Conservation (phyloP, 1,140 invertebrate genomes). For the Lordiphosa stackelbergi region DNA sequence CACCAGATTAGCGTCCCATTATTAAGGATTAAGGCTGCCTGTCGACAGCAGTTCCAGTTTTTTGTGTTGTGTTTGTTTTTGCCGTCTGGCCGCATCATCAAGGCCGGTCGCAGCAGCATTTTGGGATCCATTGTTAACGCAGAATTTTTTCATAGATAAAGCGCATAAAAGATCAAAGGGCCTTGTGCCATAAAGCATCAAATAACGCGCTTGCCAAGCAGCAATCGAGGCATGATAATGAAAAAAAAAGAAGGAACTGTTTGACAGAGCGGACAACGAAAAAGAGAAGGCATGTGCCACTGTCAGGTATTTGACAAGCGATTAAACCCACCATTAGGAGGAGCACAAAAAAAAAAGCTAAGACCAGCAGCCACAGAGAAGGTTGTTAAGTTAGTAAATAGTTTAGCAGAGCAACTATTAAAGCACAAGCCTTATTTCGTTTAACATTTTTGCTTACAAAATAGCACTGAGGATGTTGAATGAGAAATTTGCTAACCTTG, state of each 20-base stretch:
- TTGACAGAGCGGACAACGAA: conserved; percentile 1
- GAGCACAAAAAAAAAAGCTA: neutral
- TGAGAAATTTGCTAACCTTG: too few relatives aligned
- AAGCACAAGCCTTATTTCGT: too few relatives aligned
- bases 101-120: neutral
- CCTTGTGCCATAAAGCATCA: conserved; percentile 63
- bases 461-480: too few relatives aligned
- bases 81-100: too few relatives aligned
- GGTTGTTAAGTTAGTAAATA: too few relatives aligned
- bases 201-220: conserved; percentile 62
- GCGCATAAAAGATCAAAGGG: conserved; percentile 73
- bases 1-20: conserved; percentile 53
- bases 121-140: conserved; percentile 42
- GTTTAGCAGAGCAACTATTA: too few relatives aligned
- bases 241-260: conserved; percentile 38
- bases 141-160: conserved; percentile 59
- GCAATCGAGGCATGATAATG: conserved; percentile 70
- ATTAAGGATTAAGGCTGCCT: conserved; percentile 59
- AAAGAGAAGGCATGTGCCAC: conserved; percentile 16
- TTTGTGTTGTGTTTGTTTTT: neutral
- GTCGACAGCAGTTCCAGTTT: neutral
- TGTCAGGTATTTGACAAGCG: conserved; percentile 65
- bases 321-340: conserved; percentile 45
- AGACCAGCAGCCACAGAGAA: too few relatives aligned
- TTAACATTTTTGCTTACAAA: too few relatives aligned